Evolutionary conservation across 1,140 invertebrate genomes (phyloP).

Genomic region (Drosophila murphyi): DNA sequence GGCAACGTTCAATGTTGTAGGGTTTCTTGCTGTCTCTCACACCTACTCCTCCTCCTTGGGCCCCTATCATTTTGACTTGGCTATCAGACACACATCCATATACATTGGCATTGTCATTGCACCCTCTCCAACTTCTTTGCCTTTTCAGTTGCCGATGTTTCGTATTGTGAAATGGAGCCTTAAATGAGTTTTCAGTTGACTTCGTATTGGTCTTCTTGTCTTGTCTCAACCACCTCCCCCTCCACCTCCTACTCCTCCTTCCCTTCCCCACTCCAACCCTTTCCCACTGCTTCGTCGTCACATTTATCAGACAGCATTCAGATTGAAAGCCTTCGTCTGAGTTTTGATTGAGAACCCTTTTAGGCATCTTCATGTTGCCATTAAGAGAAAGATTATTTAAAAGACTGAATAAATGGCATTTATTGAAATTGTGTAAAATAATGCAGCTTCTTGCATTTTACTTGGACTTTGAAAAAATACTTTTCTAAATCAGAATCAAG

Average conservation of each 20-base stretch:
- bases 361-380: slow-evolving; percentile 40
- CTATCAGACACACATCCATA: slow-evolving; percentile 19
- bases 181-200: slow-evolving; percentile 80
- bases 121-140: slow-evolving; percentile 1
- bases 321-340: slow-evolving; percentile 22
- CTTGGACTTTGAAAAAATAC: slow-evolving; percentile 31
- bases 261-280: neutral
- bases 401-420: slow-evolving; percentile 41
- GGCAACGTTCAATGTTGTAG: slow-evolving; percentile 47
- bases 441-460: slow-evolving; percentile 11
- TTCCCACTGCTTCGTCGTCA: neutral
- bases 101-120: slow-evolving; percentile 47
- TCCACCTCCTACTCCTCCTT: neutral
- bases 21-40: slow-evolving; percentile 1
- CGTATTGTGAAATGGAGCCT: slow-evolving; percentile 76
- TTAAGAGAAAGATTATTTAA: slow-evolving; percentile 43
- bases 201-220: slow-evolving; percentile 48
- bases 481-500: neutral
- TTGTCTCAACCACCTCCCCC: neutral
- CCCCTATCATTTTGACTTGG: slow-evolving; percentile 21
- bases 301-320: slow-evolving; percentile 28
- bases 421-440: slow-evolving; percentile 33
- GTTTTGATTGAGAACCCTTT: slow-evolving; percentile 70
- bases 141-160: slow-evolving; percentile 28
- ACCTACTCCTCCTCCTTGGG: neutral